Evolutionary conservation across 2,888 invertebrate species (phyloP).

Genomic region (Harpalus rufipes): DNA sequence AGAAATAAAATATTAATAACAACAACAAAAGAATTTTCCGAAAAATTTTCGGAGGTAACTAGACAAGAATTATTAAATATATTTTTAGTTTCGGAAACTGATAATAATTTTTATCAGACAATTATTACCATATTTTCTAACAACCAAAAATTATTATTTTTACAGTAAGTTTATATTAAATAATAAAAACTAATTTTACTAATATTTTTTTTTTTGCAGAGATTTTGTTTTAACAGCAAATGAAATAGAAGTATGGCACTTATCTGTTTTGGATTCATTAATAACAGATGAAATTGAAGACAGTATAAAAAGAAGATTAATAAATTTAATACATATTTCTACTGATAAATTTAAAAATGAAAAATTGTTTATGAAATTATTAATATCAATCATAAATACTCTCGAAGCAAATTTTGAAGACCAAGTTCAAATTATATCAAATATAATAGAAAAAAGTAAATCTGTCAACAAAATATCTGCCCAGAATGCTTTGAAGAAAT

Average conservation of each 20-base stretch:
- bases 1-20: constrained; percentile 38
- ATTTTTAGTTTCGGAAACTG: constrained; percentile 31
- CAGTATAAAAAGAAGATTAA: constrained; percentile 44
- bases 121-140: constrained; percentile 57
- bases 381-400: constrained; percentile 66
- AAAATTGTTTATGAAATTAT: constrained; percentile 68
- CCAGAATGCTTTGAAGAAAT: constrained; percentile 39
- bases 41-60: constrained; percentile 59
- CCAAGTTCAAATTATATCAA: constrained; percentile 49
- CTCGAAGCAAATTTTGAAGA: constrained; percentile 59
- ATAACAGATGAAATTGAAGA: constrained; percentile 27
- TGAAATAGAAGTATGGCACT: constrained; percentile 41
- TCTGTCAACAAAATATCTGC: constrained; percentile 56
- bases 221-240: constrained; percentile 42
- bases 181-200: neutral
- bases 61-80: constrained; percentile 27
- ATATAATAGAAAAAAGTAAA: constrained; percentile 59
- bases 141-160: constrained; percentile 57
- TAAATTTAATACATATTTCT: constrained; percentile 64
- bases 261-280: constrained; percentile 53
- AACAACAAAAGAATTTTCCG: constrained; percentile 57
- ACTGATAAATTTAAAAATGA: constrained; percentile 67
- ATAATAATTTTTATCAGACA: constrained; percentile 16
- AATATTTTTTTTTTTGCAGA: constrained; percentile 52
- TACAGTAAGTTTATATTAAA: constrained; percentile 60